Evolutionary conservation across 2,797 vertebrate species (phyloP), one percentile per base, ranked within the genome.

Genomic region (Remorina albescens): DNA sequence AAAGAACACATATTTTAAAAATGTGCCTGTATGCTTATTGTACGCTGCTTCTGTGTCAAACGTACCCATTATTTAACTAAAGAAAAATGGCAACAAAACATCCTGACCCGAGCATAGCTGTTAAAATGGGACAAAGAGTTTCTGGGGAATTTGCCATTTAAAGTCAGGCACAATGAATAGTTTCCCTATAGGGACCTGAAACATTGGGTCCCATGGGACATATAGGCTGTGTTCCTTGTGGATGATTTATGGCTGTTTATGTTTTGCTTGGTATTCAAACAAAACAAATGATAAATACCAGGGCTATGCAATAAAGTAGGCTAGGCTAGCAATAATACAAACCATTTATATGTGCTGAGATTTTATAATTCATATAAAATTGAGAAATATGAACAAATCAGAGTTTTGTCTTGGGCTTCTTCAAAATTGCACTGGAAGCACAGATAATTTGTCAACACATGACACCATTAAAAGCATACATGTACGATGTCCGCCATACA

Each of bases 201-300:
- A 78, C 67, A 82, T 10, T 11, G 42, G 65, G 70, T 85, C 92
- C 71, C 84, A 28, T 13, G 88, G 81, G 89, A 89, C 50, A 8
- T n/a, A 26, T 18, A 70, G 51, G 78, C 80, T 78, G 74, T 78
- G 85, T 84, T 86, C 67, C 53, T 83, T 75, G 64, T 72, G 59
- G 80, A 92, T 92, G 92, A 93, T 93, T 92, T 92, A 93, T 91
- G 86, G 57, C 85, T 89, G 84, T 88, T 90, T 91, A 84, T 90
- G 88, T 91, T 84, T 81, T 83, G 78, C 87, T 87, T 92, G 92
- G 85, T 90, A 92, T 93, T 92, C 89, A 92, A 91, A 90, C 87
- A 90, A 88, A 89, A 82, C 81, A 90, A 86, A 87, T 88, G 82
- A 88, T 87, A 86, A 88, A 90, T 88, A 86, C 79, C 76, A 55